These are phyloP conservation scores for Scaptomyza polygonia DNA, from an alignment of 2,888 invertebrate species.

Conservation along the genomic window DNA sequence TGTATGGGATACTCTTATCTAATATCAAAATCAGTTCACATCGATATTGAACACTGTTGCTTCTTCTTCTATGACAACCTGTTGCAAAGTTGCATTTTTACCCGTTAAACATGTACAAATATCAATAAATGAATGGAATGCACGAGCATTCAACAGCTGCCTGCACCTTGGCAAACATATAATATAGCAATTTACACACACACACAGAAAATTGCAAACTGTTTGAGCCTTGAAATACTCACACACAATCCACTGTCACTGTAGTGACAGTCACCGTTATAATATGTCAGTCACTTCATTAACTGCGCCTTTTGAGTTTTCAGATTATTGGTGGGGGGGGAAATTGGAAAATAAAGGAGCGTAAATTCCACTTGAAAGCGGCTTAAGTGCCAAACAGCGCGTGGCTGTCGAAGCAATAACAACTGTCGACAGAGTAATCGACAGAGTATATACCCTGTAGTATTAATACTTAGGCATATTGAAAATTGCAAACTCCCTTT, in stretches of 20 bases:
- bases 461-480: no score
- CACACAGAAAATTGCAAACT: constrained; percentile 18
- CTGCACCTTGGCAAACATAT: constrained; percentile 31
- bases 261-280: constrained; percentile 45
- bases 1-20: no score
- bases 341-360: constrained; percentile 74
- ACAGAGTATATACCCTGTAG: constrained; percentile 24
- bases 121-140: constrained; percentile 5
- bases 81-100: constrained; percentile 14
- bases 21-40: no score
- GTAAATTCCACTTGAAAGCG: constrained; percentile 63
- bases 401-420: constrained; percentile 38
- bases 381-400: constrained; percentile 64
- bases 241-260: constrained; percentile 20
- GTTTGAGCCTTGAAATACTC: constrained; percentile 32
- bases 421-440: background rate
- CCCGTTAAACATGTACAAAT: no score
- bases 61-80: background rate
- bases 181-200: constrained; percentile 9
- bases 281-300: constrained; percentile 41
- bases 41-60: background rate
- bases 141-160: constrained; percentile 22
- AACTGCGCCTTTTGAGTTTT: constrained; percentile 49
- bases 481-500: background rate
- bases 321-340: constrained; percentile 44